Conservation (phyloP, 2,113 vertebrate genomes). For the Misgurnus anguillicaudatus region DNA sequence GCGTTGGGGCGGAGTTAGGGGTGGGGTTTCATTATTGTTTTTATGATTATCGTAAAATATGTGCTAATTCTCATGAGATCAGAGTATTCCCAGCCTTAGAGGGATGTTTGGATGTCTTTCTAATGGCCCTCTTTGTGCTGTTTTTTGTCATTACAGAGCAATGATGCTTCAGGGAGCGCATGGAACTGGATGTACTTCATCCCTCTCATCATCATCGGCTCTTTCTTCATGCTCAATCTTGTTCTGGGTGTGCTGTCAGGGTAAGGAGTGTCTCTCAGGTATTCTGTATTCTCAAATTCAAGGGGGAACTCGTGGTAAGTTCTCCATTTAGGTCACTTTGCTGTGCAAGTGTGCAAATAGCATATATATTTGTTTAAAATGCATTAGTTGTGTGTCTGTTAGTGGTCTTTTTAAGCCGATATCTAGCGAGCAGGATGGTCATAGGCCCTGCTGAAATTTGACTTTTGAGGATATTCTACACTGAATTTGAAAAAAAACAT, state of each 20-base stretch:
- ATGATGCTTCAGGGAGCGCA: constrained; percentile 91
- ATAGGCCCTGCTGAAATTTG: too few species aligned
- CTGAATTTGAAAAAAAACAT: too few species aligned
- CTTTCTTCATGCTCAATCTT: constrained; percentile 97
- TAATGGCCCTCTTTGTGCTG: not conserved
- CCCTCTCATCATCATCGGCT: constrained; percentile 95
- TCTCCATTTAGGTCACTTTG: not conserved
- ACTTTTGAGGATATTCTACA: too few species aligned
- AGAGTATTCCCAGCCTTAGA: not conserved
- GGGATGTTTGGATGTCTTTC: not conserved
- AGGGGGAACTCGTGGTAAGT: not conserved
- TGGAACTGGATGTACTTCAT: constrained; percentile 98
- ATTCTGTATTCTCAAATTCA: not conserved
- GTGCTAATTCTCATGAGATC: too few species aligned
- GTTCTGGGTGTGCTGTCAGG: constrained; percentile 93
- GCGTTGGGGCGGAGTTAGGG: too few species aligned
- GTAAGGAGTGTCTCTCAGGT: constrained; percentile 67
- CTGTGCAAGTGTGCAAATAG: too few species aligned
- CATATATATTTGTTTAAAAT: too few species aligned
- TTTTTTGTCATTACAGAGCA: constrained; percentile 78
- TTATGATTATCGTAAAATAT: too few species aligned
- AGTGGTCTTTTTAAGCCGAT: too few species aligned
- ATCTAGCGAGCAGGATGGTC: too few species aligned
- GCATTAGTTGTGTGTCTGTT: not conserved
- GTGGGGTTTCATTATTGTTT: too few species aligned